phyloP scores from a whole-genome alignment of 1,140 invertebrate species.

The Contarinia nasturtii region DNA sequence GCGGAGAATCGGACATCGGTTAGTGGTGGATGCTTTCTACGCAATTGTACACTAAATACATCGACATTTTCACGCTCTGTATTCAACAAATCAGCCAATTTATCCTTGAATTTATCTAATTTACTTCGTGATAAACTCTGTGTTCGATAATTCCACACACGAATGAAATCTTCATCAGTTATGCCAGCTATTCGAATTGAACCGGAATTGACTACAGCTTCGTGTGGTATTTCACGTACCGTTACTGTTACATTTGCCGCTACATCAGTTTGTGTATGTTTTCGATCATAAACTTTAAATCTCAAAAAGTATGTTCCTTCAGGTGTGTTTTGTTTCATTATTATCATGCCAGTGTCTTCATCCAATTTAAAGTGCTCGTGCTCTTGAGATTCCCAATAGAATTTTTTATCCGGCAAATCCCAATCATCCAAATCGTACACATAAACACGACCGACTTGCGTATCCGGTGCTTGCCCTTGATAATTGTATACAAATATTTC shows the following conservation, averaged over 20 bases:
- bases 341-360: constrained; percentile 85
- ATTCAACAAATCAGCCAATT: constrained; percentile 64
- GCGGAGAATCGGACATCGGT: constrained; percentile 89
- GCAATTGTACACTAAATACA: constrained; percentile 82
- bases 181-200: constrained; percentile 86
- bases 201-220: constrained; percentile 87
- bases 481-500: constrained; percentile 96
- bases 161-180: constrained; percentile 88
- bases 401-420: constrained; percentile 93
- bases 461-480: constrained; percentile 76
- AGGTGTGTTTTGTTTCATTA: constrained; percentile 76
- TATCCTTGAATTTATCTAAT: constrained; percentile 71
- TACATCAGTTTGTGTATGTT: constrained; percentile 81
- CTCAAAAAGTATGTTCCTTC: constrained; percentile 70
- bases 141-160: constrained; percentile 80
- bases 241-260: constrained; percentile 83
- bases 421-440: constrained; percentile 94
- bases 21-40: constrained; percentile 66
- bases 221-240: constrained; percentile 84
- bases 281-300: constrained; percentile 86
- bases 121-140: constrained; percentile 70
- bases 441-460: constrained; percentile 86
- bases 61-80: constrained; percentile 80
- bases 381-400: constrained; percentile 74
- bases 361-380: constrained; percentile 72